Conservation (phyloP, 2,888 invertebrate species). For the Leptothorax acervorum region DNA sequence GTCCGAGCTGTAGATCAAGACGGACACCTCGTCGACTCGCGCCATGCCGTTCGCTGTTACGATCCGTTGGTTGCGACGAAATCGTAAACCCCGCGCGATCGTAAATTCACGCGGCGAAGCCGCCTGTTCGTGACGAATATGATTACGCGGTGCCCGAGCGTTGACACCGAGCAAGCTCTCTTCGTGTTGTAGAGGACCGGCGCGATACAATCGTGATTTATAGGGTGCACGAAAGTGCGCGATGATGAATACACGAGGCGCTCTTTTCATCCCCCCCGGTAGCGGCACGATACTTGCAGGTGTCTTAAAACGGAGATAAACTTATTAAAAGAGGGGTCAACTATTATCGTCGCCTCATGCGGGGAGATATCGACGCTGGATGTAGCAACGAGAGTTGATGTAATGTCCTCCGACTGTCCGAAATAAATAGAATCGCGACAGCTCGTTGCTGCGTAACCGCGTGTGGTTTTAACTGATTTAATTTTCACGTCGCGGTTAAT, state of each 20-base stretch:
- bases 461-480: background rate
- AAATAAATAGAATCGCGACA: conserved; percentile 10
- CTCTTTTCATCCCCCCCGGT: background rate
- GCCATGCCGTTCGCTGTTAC: conserved; percentile 18
- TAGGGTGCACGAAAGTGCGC: conserved; percentile 45
- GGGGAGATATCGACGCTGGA: background rate
- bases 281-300: background rate
- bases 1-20: background rate
- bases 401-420: background rate
- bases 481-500: background rate
- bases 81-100: conserved; percentile 67
- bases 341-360: conserved; percentile 6
- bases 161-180: conserved; percentile 57
- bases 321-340: background rate
- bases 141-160: conserved; percentile 60
- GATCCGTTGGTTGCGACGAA: conserved; percentile 45
- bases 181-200: conserved; percentile 41
- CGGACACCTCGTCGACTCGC: background rate
- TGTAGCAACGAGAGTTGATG: background rate
- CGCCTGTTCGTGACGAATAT: conserved; percentile 68
- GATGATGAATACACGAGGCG: background rate
- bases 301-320: conserved; percentile 15
- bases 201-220: conserved; percentile 69
- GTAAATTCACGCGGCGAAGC: conserved; percentile 62
- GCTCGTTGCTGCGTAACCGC: background rate